phyloP scores from a whole-genome alignment of 2,797 vertebrate genomes.

The Tiaroga cobitis region DNA sequence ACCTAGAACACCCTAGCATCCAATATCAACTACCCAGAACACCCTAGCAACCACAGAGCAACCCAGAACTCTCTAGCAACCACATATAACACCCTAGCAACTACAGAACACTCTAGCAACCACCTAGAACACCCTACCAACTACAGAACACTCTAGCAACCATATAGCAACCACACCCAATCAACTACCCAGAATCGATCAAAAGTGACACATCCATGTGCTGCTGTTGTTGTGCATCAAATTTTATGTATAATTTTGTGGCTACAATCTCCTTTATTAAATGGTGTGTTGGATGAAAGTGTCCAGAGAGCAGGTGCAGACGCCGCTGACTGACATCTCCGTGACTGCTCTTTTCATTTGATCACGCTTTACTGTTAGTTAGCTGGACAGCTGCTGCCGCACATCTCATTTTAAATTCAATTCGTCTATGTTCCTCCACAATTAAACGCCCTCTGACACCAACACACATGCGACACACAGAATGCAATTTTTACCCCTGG shows the following conservation, averaged over 20 bases:
- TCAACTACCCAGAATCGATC: not conserved
- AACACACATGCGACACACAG: not conserved
- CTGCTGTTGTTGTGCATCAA: not conserved
- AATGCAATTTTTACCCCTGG: too few species aligned
- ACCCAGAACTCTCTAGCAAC: not conserved
- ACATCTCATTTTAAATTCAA: slow-evolving; percentile 48
- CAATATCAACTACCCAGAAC: not conserved
- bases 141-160: not conserved
- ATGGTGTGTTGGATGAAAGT: not conserved
- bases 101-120: not conserved
- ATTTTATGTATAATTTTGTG: not conserved
- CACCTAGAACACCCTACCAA: not conserved
- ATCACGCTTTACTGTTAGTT: slow-evolving; percentile 34
- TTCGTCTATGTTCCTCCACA: slow-evolving; percentile 39
- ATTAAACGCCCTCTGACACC: slow-evolving; percentile 20
- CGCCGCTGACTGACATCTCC: slow-evolving; percentile 13
- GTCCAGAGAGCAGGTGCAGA: slow-evolving; percentile 21
- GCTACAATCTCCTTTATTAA: not conserved
- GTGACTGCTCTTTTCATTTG: slow-evolving; percentile 28
- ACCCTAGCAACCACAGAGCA: not conserved
- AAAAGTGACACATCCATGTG: not conserved
- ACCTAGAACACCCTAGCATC: not conserved
- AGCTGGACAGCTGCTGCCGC: slow-evolving; percentile 47
- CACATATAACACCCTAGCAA: not conserved
- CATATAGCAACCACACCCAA: too few species aligned